Evolutionary conservation across 2,888 invertebrate species (phyloP).

Genomic region (Charanyca ferruginea): DNA sequence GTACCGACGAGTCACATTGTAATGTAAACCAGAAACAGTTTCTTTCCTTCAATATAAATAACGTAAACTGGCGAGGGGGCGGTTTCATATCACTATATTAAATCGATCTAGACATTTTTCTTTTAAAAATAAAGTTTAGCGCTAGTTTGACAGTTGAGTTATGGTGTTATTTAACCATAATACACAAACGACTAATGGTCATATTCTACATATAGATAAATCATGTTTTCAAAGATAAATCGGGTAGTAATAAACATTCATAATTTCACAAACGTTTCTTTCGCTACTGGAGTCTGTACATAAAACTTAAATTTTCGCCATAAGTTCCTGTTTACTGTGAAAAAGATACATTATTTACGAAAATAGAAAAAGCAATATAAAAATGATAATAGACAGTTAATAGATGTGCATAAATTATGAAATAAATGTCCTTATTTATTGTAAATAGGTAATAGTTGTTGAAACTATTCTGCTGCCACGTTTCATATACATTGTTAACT

Average conservation of each 20-base stretch:
- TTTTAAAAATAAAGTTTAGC: too few species aligned
- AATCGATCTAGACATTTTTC: neutral
- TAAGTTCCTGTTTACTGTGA: slow-evolving; percentile 44
- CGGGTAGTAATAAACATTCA: neutral
- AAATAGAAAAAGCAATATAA: slow-evolving; percentile 38
- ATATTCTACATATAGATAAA: neutral
- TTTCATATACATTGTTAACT: neutral
- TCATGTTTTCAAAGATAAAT: neutral
- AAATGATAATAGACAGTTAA: slow-evolving; percentile 29
- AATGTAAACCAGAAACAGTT: slow-evolving; percentile 35
- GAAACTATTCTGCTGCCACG: neutral
- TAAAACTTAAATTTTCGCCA: slow-evolving; percentile 36
- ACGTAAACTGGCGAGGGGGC: slow-evolving; percentile 48
- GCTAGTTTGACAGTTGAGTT: too few species aligned
- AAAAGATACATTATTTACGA: slow-evolving; percentile 41
- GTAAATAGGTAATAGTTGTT: slow-evolving; percentile 12
- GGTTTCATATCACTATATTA: slow-evolving; percentile 12
- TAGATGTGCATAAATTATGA: neutral
- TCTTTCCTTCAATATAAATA: slow-evolving; percentile 49
- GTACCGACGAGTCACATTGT: slow-evolving; percentile 11
- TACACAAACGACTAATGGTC: neutral
- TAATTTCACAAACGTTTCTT: slow-evolving; percentile 6
- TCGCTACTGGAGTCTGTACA: slow-evolving; percentile 36
- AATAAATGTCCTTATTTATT: slow-evolving; percentile 26
- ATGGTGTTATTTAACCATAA: neutral